These are phyloP conservation scores for Urocolius indicus DNA, from an alignment of 2,113 vertebrate genomes.

Conservation along the genomic window DNA sequence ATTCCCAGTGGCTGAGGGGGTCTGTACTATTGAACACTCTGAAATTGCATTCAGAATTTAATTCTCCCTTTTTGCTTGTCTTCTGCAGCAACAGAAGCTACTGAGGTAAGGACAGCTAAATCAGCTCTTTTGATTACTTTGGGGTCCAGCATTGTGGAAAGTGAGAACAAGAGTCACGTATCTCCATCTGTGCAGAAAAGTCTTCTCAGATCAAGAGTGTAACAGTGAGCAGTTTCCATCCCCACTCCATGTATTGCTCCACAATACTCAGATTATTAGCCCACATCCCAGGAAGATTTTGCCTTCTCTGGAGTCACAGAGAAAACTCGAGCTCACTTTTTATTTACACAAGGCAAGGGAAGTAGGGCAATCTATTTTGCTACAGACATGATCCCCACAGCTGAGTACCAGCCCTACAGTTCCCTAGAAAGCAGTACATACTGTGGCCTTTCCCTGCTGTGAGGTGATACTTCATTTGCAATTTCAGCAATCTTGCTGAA, in stretches of 20 bases:
- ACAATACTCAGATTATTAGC: neutral
- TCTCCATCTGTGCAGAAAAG: neutral
- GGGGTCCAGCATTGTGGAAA: neutral
- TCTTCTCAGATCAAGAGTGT: neutral
- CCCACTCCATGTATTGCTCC: neutral
- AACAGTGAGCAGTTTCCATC: neutral
- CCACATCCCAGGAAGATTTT: neutral
- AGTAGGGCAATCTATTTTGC: neutral
- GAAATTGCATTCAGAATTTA: neutral
- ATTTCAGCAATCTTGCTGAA: neutral
- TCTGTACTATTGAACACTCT: neutral
- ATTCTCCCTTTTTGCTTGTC: neutral
- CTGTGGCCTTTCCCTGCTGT: neutral
- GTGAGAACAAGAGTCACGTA: neutral
- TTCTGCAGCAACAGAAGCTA: constrained; percentile 46
- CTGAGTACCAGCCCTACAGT: neutral
- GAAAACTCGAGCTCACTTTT: neutral
- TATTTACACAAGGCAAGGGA: neutral
- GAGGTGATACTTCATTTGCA: neutral
- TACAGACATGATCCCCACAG: neutral
- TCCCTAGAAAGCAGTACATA: neutral
- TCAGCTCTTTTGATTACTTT: neutral
- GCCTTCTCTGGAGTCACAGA: neutral
- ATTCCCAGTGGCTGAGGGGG: neutral
- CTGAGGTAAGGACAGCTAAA: constrained; percentile 41